Percentiles rank a stretch among this genome's conserved stretches.
phyloP scores from a whole-genome alignment of 2,113 vertebrate genomes.

The Corvus moneduloides region DNA sequence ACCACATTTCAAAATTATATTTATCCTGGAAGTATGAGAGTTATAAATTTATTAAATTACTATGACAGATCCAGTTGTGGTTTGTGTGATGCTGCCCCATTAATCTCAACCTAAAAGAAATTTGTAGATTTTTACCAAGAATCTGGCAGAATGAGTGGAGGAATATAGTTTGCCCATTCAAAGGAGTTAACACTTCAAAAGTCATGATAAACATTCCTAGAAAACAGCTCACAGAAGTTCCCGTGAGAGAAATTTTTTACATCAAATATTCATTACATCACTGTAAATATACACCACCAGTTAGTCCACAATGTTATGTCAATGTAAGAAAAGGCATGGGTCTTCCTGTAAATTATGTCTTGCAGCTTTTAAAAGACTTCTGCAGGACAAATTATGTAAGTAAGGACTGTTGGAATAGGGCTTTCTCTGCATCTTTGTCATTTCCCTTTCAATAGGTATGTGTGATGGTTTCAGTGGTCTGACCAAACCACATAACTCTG shows the following conservation, averaged over 20 bases:
- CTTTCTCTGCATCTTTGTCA: neutral
- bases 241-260: neutral
- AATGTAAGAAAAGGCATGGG: neutral
- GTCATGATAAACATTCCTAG: neutral
- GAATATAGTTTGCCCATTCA: neutral
- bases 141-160: neutral
- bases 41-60: neutral
- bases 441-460: neutral
- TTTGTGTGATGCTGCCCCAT: neutral
- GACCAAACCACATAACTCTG: neutral
- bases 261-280: constrained; percentile 16
- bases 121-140: neutral
- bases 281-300: neutral
- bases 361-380: neutral
- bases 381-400: neutral
- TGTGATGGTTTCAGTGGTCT: neutral
- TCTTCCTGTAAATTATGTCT: neutral
- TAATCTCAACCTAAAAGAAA: neutral
- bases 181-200: neutral
- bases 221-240: neutral
- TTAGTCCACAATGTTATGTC: neutral
- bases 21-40: neutral
- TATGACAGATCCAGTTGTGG: neutral
- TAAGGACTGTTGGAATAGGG: neutral
- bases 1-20: neutral